Evolutionary conservation across 2,888 invertebrate genomes (phyloP), one percentile per base, ranked within the genome.

Genomic region (Ophion ventricosus): DNA sequence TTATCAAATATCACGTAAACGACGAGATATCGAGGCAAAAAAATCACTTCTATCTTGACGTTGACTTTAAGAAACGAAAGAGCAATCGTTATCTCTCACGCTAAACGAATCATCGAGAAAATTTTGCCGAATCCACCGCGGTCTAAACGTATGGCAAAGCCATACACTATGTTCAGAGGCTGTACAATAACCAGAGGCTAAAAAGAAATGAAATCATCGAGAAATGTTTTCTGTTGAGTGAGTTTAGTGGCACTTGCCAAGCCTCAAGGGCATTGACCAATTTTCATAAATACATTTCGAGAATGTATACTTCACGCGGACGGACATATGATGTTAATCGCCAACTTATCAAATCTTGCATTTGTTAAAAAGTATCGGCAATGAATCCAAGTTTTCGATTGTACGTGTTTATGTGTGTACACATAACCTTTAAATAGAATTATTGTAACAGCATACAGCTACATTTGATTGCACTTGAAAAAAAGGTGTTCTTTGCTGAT

Each of bases 251-350:
- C 35, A 35, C 35, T 35, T 64, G 35, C 35, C 29, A 64, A 64
- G 35, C 20, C 10, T 64, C 64, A 64, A 64, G 64, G 64, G 40
- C 64, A 17, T 35, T 64, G 64, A 64, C 64, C 29, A 64, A 35
- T 64, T n/a, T 17, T 49, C 29, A 64, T 17, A 64, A n/a, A 64
- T 64, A 49, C 49, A 49, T 49, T 49, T 49, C 49, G 49, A 17
- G 49, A 49, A 49, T 17, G 17, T 49, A 49, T 14, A 49, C 49
- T 14, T 4, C 49, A 17, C 17, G 17, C 17, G 14, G 17, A 49
- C 35, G 8, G 8, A 8, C 49, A 17, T 1, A 49, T 49, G 49
- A 49, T 17, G 49, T 17, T 49, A 14, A 49, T 1, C 49, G 17
- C 49, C 4, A 11, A 49, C 49, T 17, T 49, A 4, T 49, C 3